Evolutionary conservation across 2,113 vertebrate genomes (phyloP), one percentile per base, ranked within the genome.

Genomic region (Axis porcinus): DNA sequence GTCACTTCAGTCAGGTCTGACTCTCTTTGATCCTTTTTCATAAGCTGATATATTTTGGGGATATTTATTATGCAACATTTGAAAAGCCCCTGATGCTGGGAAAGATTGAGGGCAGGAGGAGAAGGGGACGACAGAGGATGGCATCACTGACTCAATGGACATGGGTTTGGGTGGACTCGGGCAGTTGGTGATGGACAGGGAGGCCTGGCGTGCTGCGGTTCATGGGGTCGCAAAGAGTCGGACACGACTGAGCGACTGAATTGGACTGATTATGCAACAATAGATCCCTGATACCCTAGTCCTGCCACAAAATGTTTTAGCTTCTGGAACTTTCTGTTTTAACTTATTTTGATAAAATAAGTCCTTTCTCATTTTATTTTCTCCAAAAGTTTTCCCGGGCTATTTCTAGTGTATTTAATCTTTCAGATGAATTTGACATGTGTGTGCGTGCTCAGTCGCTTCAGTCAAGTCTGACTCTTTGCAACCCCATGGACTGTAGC

Each of bases 361-460:
- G 21, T 47, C 1, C 10, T 91, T 87, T 78, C 55, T 91, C 7
- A 50, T 62, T 74, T 47, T 86, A 33, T 84, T 91, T 87, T 62
- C 25, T 74, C 43, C 50, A 54, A 16, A 8, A 45, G 25, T 9
- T 91, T 33, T 13, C 11, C 43, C 10, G 4, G n/a, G 52, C 5
- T 81, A 14, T 91, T 83, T 70, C 55, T 57, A 6, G 5, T 40
- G 30, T 43, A 15, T 62, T 82, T 82, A 16, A 86, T n/a, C 55
- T 78, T 91, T 17, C 40, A 57, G 16, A n/a, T 52, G 9, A 87
- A 84, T 14, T 87, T 87, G 19, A 36, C 21, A 70, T 23, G 16
- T 67, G 16, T 67, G 62, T 64, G 62, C 1, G 0, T 12, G 67
- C n/a, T 40, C 19, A 40, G 10, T 40, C 2, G 0, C 19, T 70